A percentile compares a stretch with the other conserved stretches of the same genome.
These are phyloP conservation scores for Troides helena DNA, from an alignment of 2,888 invertebrate species.

Conservation along the genomic window DNA sequence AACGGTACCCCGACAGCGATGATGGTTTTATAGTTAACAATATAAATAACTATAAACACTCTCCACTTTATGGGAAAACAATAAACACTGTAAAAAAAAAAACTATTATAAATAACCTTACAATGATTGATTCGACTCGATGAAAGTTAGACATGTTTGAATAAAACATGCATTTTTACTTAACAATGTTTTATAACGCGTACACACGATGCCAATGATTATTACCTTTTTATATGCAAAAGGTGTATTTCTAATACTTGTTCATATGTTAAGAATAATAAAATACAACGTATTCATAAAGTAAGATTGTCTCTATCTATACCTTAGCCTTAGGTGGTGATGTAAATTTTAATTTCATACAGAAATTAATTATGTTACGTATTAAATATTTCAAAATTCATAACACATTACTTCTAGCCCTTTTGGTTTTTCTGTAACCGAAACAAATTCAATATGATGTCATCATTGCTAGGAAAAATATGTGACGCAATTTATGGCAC, in stretches of 20 bases:
- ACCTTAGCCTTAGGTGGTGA: no score
- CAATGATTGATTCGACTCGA: conserved; percentile 22
- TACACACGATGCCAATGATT: background rate
- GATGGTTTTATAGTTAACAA: conserved; percentile 27
- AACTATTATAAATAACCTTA: conserved; percentile 18
- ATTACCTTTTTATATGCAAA: background rate
- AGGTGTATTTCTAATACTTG: background rate
- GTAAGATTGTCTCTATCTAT: no score
- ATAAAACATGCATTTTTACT: background rate
- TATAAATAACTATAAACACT: conserved; percentile 21
- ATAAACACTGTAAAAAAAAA: conserved; percentile 19
- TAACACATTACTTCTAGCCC: background rate
- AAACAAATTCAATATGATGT: conserved; percentile 4
- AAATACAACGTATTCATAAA: no score
- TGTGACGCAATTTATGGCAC: conserved; percentile 4
- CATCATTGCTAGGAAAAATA: conserved; percentile 7
- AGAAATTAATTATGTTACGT: no score
- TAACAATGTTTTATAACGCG: background rate
- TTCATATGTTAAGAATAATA: no score
- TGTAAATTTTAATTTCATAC: no score
- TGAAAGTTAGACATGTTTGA: conserved; percentile 1
- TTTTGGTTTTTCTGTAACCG: background rate
- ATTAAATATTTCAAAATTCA: background rate
- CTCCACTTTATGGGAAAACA: conserved; percentile 21
- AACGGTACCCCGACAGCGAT: conserved; percentile 12